phyloP scores from a whole-genome alignment of 2,113 vertebrate species.

The Podiceps cristatus region DNA sequence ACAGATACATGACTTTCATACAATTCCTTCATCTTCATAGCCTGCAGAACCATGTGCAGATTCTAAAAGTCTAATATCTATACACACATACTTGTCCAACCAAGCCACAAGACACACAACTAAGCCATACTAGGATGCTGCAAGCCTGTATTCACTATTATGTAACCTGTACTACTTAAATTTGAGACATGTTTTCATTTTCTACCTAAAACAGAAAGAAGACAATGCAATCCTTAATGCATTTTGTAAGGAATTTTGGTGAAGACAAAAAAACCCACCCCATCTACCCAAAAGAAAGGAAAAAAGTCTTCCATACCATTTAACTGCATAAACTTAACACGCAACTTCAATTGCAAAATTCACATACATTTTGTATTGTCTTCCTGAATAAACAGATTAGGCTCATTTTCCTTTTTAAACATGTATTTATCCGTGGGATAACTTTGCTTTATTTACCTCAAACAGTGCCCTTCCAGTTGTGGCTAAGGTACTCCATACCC shows the following conservation, averaged over 20 bases:
- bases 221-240: background rate
- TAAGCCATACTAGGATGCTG: background rate
- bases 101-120: background rate
- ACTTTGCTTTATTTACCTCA: background rate
- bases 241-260: background rate
- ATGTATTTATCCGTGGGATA: background rate
- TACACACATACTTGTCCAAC: background rate
- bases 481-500: background rate
- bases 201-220: background rate
- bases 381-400: background rate
- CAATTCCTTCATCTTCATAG: background rate
- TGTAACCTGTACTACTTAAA: background rate
- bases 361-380: background rate
- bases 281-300: background rate
- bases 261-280: background rate
- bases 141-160: background rate
- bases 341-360: background rate
- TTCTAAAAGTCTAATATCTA: background rate
- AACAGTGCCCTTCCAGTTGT: background rate
- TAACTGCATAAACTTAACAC: background rate
- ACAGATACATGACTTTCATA: background rate
- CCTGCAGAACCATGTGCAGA: background rate
- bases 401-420: background rate
- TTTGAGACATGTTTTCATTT: background rate
- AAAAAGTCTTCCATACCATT: background rate